phyloP scores from a whole-genome alignment of 2,113 vertebrate species.

The Alethe castanea region DNA sequence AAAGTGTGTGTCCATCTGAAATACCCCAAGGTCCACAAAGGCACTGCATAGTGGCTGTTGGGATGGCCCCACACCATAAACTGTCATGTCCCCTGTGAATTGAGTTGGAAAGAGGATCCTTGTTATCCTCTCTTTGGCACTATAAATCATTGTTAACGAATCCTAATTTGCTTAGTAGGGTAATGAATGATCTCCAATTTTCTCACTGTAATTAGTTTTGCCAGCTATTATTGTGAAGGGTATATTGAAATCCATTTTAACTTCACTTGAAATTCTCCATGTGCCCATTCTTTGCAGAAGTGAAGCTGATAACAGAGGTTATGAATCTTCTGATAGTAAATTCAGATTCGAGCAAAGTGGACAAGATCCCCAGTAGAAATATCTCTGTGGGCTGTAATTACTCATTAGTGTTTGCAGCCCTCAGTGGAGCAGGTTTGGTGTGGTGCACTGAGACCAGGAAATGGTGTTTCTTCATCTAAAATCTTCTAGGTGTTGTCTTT shows the following conservation, averaged over 20 bases:
- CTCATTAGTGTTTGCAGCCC: constrained; percentile 27
- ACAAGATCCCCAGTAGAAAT: background rate
- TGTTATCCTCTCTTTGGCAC: constrained; percentile 13
- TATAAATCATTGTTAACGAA: constrained; percentile 70
- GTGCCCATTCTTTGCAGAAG: constrained; percentile 32
- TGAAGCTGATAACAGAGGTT: background rate
- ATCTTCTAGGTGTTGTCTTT: constrained; percentile 19
- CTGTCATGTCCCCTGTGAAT: background rate
- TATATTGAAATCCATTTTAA: constrained; percentile 12
- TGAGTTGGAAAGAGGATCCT: constrained; percentile 8
- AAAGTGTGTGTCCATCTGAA: constrained; percentile 40
- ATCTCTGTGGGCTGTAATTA: background rate
- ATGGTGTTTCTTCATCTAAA: constrained; percentile 25
- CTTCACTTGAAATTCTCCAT: constrained; percentile 18
- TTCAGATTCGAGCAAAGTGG: background rate
- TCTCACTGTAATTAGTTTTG: constrained; percentile 67
- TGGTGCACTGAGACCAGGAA: background rate
- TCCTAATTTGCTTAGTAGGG: constrained; percentile 60
- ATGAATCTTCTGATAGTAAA: background rate
- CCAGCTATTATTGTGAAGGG: constrained; percentile 43
- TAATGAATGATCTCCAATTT: constrained; percentile 67
- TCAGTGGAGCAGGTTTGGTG: background rate
- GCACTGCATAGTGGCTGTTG: background rate
- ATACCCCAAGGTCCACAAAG: background rate
- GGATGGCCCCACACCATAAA: constrained; percentile 1